Base-by-base conservation (phyloP, 2,113 vertebrate species). In the Lagopus muta region DNA sequence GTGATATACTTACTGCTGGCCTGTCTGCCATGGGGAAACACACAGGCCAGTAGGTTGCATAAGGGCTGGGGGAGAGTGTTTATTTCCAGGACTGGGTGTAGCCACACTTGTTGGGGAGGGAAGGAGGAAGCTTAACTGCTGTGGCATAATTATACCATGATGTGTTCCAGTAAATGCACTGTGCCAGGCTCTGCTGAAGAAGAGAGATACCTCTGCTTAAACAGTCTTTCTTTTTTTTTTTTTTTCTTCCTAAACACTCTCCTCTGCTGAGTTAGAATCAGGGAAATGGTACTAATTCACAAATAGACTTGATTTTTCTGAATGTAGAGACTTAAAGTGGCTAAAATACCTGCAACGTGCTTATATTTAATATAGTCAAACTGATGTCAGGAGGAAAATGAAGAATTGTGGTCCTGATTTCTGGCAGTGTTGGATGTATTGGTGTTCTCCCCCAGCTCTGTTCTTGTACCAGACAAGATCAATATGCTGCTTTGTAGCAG, bases 31-130 rank as follows among this genome's bases (percentile, higher is more conserved):
- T 40, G 27, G 57, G 43, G 30, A 55, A 71, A 13, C 0, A 1
- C 2, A 19, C 25, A 47, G 48, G 27, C 43, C 58, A 42, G 27
- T 61, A 45, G 34, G 47, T 34, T 77, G 21, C 8, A 34, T 40
- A 4, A 55, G 55, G 45, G 36, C 61, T 62, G 36, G 36, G 24
- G 0, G 67, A 67, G 43, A 64, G 55, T 19, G 65, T 45, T 84
- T 92, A 82, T 90, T 87, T 86, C 52, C 87, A 89, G 87, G 43
- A 55, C 58, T 91, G 89, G 91, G 81, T 92, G 89, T 82, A 87
- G 77, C 89, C 5, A 0, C 38, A 8, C 32, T 32, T 57, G 38
- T 13, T n/a, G 28, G 47, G 47, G 24, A 66, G 52, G 66, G 36
- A 75, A 45, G 57, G 38, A 90, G 70, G 70, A 89, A 86, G 81